Conservation (phyloP, 2,888 invertebrate species). For the Fragum fragum region DNA sequence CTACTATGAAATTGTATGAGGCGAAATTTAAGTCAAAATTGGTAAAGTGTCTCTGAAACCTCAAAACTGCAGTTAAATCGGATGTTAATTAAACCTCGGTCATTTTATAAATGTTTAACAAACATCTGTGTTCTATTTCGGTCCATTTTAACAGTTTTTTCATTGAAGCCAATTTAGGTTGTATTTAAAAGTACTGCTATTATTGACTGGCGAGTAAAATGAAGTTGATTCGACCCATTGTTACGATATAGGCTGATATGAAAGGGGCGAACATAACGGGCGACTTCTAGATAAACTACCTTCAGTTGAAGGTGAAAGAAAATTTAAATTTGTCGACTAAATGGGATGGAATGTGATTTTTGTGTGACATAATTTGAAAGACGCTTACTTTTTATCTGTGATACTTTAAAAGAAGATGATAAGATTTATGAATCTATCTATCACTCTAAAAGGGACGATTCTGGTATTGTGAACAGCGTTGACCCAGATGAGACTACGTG, state of each 20-base stretch:
- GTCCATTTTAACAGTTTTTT: neutral
- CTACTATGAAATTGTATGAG: no score
- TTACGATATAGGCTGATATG: constrained; percentile 11
- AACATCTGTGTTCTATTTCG: neutral
- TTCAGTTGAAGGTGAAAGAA: neutral
- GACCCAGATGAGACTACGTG: no score
- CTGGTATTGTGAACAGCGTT: no score
- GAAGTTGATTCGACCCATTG: constrained; percentile 4
- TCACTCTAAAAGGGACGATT: no score
- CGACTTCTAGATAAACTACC: neutral
- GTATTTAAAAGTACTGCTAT: neutral
- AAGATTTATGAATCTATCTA: no score
- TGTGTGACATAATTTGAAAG: no score
- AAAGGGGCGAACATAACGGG: constrained; percentile 3
- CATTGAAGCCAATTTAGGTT: neutral
- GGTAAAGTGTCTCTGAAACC: no score
- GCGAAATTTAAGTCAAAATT: no score
- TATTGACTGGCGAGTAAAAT: neutral
- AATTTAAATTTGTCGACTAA: constrained; percentile 10
- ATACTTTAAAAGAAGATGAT: no score
- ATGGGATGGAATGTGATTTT: neutral
- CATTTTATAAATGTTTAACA: neutral
- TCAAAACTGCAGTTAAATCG: no score
- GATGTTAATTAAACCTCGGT: no score
- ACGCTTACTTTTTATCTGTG: no score